A percentile compares a stretch with the other conserved stretches of the same genome.
Conservation (phyloP, 2,113 vertebrate species). For the Tetrax tetrax region DNA sequence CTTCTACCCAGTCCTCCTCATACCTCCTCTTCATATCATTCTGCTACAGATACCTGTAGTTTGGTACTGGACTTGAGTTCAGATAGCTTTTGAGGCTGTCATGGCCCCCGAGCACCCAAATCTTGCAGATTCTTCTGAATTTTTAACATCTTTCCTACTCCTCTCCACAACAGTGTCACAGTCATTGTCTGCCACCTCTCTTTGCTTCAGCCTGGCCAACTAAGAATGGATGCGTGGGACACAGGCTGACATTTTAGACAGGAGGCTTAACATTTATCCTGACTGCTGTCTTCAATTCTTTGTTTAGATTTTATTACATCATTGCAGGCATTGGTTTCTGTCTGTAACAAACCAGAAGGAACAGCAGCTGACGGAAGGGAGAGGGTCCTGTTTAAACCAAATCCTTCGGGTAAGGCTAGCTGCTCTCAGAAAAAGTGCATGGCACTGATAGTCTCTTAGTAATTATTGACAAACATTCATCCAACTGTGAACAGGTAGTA, state of each 20-base stretch:
- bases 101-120: not conserved
- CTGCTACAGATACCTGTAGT: not conserved
- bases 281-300: not conserved
- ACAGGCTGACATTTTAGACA: not conserved
- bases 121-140: not conserved
- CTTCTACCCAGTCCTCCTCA: not conserved
- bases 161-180: not conserved
- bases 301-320: not conserved
- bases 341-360: not conserved
- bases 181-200: not conserved
- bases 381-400: not conserved
- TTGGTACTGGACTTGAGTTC: not conserved
- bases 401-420: not conserved
- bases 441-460: not conserved
- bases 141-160: not conserved
- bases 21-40: not conserved
- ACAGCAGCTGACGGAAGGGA: not conserved
- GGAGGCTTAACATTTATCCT: not conserved
- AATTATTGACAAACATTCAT: not conserved
- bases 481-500: not conserved
- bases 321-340: not conserved
- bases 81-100: not conserved
- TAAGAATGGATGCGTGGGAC: not conserved
- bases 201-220: not conserved
- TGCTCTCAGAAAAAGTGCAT: not conserved